phyloP scores from a whole-genome alignment of 1,140 invertebrate species.

The Brachionus angularis region DNA sequence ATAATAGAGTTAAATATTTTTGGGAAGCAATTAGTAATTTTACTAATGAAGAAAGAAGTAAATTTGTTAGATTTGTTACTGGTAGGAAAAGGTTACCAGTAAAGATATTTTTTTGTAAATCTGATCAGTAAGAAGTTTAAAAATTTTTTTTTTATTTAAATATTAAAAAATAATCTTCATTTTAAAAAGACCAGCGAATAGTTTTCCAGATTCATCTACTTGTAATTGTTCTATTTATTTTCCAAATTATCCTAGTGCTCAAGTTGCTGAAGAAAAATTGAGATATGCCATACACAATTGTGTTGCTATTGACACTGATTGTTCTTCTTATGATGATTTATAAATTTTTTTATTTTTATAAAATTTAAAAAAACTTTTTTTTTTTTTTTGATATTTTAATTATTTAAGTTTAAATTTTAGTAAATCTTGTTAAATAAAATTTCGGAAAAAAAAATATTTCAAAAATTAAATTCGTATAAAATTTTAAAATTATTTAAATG shows the following conservation, averaged over 20 bases:
- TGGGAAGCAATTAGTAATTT: constrained; percentile 56
- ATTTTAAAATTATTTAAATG: constrained; percentile 11
- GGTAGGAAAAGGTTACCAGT: constrained; percentile 55
- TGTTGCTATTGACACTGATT: constrained; percentile 57
- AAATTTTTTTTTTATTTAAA: neutral
- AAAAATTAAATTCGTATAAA: neutral
- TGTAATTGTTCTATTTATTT: constrained; percentile 56
- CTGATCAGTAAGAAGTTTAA: constrained; percentile 50
- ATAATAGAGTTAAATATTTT: constrained; percentile 53
- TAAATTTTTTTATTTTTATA: neutral
- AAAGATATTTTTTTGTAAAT: constrained; percentile 52
- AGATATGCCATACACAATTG: constrained; percentile 58
- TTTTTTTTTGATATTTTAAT: neutral
- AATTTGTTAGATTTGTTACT: constrained; percentile 56
- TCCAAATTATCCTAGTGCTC: constrained; percentile 56
- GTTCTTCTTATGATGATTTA: constrained; percentile 31
- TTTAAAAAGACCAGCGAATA: constrained; percentile 49
- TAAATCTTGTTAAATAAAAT: neutral
- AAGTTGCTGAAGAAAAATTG: constrained; percentile 56
- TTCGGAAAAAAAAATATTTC: neutral
- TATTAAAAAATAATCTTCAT: neutral
- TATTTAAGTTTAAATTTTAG: neutral
- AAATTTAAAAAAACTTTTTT: too few relatives aligned
- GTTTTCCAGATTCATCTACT: constrained; percentile 56
- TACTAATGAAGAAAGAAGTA: constrained; percentile 56